Evolutionary conservation across 1,140 invertebrate species (phyloP), one percentile per base, ranked within the genome.

Genomic region (Portunus trituberculatus): DNA sequence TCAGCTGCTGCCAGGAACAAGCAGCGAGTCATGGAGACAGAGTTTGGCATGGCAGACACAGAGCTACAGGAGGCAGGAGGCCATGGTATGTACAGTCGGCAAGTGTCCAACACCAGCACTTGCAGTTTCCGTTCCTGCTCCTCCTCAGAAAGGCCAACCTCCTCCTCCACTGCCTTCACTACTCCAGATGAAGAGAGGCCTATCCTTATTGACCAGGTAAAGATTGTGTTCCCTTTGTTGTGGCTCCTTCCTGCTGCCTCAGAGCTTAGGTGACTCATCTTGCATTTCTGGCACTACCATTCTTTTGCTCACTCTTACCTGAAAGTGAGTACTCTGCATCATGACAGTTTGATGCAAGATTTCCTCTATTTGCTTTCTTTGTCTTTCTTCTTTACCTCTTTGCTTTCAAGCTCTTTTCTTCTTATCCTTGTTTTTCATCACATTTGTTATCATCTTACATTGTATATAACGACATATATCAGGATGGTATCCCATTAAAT

Each of bases 141-240:
- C 16, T 95, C 91, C 0, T 95, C 46, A 89, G 94, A 92, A 0
- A 95, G 94, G 45, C 94, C 86, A 46, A 95, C 86, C 8, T 95
- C 95, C 52, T 25, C 29, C 10, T 93, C 95, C 20, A 95, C 95
- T 52, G 95, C 89, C 39, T 95, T 93, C 52, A 93, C 86, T 28
- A 95, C 95, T 48, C 95, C 95, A 48, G 95, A 95, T 91, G 92
- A 93, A 90, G 95, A 95, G 28, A 93, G 82, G 52, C 95, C 95
- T 14, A 32, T 95, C 16, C 87, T 95, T 6, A 95, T 95, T 91
- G 95, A 95, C 39, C 95, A 95, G 95, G 95, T 93, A 93, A 91
- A 89, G 45, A 28, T 20, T 87, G 2, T 48, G 31, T 88, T 45
- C 86, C 29, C 14, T 88, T 88, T n/a, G 4, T 32, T 45, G 45